These are phyloP conservation scores for Papilio dardanus DNA, from an alignment of 1,140 invertebrate genomes.

Conservation along the genomic window DNA sequence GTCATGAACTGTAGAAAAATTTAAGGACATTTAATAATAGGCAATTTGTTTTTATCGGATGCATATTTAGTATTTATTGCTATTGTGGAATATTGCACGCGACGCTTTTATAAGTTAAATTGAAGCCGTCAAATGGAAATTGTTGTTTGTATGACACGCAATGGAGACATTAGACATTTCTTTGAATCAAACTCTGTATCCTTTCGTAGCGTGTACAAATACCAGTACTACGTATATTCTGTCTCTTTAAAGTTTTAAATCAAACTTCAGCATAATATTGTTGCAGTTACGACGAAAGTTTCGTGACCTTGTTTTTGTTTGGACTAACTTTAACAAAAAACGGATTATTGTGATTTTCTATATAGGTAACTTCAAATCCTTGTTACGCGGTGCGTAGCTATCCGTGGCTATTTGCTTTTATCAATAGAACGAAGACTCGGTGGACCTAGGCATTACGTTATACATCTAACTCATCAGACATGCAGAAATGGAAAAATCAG, in stretches of 20 bases:
- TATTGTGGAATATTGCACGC: constrained; percentile 30
- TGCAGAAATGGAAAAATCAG: too few species aligned
- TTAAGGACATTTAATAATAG: constrained; percentile 24
- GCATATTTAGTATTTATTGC: constrained; percentile 37
- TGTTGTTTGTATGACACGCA: constrained; percentile 37
- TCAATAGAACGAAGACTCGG: too few species aligned
- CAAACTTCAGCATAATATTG: neutral
- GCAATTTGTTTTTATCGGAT: constrained; percentile 32
- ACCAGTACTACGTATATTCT: neutral
- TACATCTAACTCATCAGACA: too few species aligned
- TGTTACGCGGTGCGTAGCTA: neutral
- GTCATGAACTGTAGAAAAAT: constrained; percentile 10
- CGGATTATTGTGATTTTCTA: too few species aligned
- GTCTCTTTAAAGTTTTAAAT: neutral
- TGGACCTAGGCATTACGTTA: too few species aligned
- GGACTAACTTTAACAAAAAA: too few species aligned
- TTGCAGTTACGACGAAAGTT: too few species aligned
- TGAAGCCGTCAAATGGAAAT: constrained; percentile 35
- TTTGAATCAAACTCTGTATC: constrained; percentile 29
- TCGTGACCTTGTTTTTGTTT: too few species aligned
- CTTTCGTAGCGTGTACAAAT: neutral
- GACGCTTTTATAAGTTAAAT: constrained; percentile 33
- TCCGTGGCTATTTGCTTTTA: too few species aligned
- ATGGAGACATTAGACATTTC: constrained; percentile 38
- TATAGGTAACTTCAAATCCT: too few species aligned